phyloP scores from a whole-genome alignment of 2,113 vertebrate genomes.

The Oreochromis niloticus region DNA sequence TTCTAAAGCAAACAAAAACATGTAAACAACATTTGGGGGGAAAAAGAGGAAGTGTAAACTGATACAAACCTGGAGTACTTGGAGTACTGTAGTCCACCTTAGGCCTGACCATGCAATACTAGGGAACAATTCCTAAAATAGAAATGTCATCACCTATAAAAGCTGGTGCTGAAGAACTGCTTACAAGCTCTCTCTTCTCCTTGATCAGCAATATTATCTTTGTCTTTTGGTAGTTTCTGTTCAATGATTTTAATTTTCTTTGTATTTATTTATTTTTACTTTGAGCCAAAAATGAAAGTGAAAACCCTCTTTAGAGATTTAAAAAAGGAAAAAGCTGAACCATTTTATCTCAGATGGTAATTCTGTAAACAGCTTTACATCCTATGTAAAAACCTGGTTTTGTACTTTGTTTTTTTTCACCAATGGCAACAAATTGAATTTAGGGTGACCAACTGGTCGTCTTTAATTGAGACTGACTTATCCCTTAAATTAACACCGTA shows the following conservation, averaged over 20 bases:
- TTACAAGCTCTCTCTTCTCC: background rate
- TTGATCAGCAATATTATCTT: background rate
- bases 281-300: background rate
- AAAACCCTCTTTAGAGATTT: background rate
- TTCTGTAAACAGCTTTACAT: background rate
- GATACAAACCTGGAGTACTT: background rate
- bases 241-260: background rate
- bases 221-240: background rate
- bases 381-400: background rate
- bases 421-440: background rate
- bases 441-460: background rate
- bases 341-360: background rate
- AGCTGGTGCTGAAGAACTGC: background rate
- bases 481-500: no score
- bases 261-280: background rate
- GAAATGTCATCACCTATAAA: background rate
- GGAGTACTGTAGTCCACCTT: no score
- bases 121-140: background rate
- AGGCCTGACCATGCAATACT: background rate
- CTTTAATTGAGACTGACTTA: background rate
- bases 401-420: background rate
- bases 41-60: background rate
- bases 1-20: background rate
- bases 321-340: background rate
- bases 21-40: background rate